These are phyloP conservation scores for Chloroclysta siterata DNA, from an alignment of 2,888 invertebrate genomes.

Conservation along the genomic window DNA sequence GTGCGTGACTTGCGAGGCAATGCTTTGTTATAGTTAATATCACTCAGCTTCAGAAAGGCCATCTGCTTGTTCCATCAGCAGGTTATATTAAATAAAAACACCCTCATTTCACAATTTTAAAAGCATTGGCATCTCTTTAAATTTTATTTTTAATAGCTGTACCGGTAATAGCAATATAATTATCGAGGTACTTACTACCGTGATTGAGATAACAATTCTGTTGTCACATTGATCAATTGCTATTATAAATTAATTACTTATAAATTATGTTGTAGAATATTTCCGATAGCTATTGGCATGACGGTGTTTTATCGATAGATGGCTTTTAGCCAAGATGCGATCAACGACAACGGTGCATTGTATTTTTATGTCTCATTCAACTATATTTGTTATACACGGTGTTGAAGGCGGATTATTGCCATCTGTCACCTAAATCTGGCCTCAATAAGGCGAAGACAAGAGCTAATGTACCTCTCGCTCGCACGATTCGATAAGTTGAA, in stretches of 20 bases:
- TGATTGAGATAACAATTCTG: conserved; percentile 8
- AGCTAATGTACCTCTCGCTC: too few relatives aligned
- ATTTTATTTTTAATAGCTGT: conserved; percentile 6
- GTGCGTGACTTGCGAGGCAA: too few relatives aligned
- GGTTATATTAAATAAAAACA: too few relatives aligned
- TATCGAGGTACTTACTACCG: conserved; percentile 6
- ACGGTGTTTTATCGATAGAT: conserved; percentile 1
- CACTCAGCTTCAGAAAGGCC: too few relatives aligned
- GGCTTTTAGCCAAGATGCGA: background rate
- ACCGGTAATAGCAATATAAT: conserved; percentile 6
- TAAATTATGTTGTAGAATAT: conserved; percentile 22
- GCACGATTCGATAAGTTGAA: too few relatives aligned
- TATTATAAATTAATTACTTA: conserved; percentile 14
- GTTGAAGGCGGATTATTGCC: too few relatives aligned
- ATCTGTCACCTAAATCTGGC: too few relatives aligned
- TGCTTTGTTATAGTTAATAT: too few relatives aligned
- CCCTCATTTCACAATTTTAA: background rate
- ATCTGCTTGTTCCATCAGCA: too few relatives aligned
- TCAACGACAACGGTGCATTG: background rate
- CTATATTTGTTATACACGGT: background rate
- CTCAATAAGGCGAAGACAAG: too few relatives aligned
- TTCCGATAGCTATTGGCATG: conserved; percentile 24
- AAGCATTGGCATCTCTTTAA: background rate
- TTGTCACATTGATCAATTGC: conserved; percentile 16
- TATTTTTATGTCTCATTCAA: background rate